Conservation (phyloP, 1,140 invertebrate genomes). For the Rhopalosiphum padi region DNA sequence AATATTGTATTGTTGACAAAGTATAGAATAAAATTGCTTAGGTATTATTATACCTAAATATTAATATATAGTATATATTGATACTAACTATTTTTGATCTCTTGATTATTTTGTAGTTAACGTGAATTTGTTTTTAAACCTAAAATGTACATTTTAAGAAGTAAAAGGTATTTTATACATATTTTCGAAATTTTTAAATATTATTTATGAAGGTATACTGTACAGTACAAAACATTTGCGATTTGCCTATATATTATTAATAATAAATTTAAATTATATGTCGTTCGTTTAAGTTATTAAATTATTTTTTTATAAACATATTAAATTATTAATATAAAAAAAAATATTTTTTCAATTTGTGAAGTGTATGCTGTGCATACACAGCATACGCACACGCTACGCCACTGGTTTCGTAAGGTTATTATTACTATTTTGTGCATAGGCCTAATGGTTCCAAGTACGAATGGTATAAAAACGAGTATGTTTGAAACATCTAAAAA, state of each 20-base stretch:
- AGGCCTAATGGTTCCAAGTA: constrained; percentile 38
- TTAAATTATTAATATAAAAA: no score
- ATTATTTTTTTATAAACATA: no score
- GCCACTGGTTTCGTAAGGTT: constrained; percentile 25
- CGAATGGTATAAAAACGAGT: neutral
- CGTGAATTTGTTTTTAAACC: neutral
- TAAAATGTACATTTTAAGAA: neutral
- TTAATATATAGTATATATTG: no score
- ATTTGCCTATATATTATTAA: no score
- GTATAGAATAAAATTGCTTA: neutral
- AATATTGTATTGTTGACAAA: neutral
- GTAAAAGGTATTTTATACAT: neutral
- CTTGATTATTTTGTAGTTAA: neutral
- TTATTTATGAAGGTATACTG: no score
- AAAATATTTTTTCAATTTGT: no score
- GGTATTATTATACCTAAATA: no score
- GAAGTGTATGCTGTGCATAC: no score
- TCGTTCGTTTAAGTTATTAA: no score
- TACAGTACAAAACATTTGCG: neutral
- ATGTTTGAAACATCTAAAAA: constrained; percentile 29
- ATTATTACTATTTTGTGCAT: constrained; percentile 12
- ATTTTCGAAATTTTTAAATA: neutral
- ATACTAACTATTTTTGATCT: neutral
- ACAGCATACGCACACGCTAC: no score
- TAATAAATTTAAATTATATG: no score